Conservation (phyloP, 2,113 vertebrate species). For the Steatornis caripensis region DNA sequence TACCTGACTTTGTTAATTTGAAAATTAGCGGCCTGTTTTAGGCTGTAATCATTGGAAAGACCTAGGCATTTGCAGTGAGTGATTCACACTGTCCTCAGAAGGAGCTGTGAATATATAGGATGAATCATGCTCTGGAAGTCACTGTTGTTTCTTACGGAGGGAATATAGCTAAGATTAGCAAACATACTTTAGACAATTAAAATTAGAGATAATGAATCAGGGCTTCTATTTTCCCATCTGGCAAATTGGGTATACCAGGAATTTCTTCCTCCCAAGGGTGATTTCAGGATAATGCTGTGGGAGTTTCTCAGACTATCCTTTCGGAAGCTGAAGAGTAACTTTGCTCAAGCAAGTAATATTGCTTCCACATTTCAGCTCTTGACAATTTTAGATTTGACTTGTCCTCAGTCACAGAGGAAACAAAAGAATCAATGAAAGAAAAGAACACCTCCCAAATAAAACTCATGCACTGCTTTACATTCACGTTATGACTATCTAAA, state of each 20-base stretch:
- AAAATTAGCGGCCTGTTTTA: background rate
- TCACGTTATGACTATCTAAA: background rate
- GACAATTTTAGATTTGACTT: background rate
- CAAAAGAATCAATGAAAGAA: background rate
- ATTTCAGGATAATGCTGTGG: background rate
- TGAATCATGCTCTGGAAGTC: background rate
- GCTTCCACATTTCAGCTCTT: background rate
- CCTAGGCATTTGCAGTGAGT: background rate
- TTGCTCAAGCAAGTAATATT: background rate
- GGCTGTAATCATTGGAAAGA: background rate
- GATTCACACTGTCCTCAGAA: constrained; percentile 13
- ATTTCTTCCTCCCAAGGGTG: background rate
- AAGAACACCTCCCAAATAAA: background rate
- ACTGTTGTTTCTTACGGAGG: background rate
- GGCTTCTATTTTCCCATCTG: background rate
- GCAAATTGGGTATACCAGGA: background rate
- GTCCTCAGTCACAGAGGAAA: background rate
- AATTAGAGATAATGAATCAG: background rate
- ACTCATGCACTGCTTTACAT: background rate
- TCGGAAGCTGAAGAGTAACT: background rate
- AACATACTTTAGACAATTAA: background rate
- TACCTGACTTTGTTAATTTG: background rate
- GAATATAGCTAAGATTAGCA: background rate
- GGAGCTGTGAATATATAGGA: background rate
- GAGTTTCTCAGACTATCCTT: background rate